Evolutionary conservation across 2,113 vertebrate species (phyloP), one percentile per base, ranked within the genome.

Genomic region (Triplophysa rosa): DNA sequence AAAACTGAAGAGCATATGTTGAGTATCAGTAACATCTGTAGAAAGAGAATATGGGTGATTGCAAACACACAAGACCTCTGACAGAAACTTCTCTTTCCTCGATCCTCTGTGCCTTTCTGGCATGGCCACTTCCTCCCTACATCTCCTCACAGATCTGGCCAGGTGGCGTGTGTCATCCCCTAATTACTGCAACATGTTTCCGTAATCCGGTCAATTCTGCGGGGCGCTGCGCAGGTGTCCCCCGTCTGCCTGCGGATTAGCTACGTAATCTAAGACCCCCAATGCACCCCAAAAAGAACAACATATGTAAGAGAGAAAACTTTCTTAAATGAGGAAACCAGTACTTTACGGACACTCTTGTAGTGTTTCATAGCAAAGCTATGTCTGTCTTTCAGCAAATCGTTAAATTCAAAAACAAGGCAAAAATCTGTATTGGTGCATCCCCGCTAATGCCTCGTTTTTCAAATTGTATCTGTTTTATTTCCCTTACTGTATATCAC

Each of bases 221-320:
- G 84, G 89, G 87, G 59, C 33, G 7, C 14, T 86, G 87, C 87
- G 87, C 92, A 93, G 92, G 90, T 94, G 92, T 91, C 91, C 89
- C 81, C 86, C 42, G 89, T 91, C 89, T 91, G 90, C 86, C 86
- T 87, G 75, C 80, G 90, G 91, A 93, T 94, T 92, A 94, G 42
- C 26, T 84, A 71, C 86, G 84, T 92, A 93, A 93, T 92, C 91
- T 88, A 42, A 58, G 77, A 21, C 87, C 86, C 86, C 71, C 82
- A 81, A 85, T 80, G 56, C 54, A 37, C 19, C 63, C 33, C 81
- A 76, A 29, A 29, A 47, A 82, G 40, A 79, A 81, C 82, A 23
- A 63, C 58, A 26, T 10, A 21, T 58, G 19, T 58, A 21, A 21
- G 19, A 9, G 54, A 10, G 54, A 21, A 17, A 19, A 19, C n/a